Evolutionary conservation across 2,797 vertebrate species (phyloP).

Genomic region (Esox masquinongy): DNA sequence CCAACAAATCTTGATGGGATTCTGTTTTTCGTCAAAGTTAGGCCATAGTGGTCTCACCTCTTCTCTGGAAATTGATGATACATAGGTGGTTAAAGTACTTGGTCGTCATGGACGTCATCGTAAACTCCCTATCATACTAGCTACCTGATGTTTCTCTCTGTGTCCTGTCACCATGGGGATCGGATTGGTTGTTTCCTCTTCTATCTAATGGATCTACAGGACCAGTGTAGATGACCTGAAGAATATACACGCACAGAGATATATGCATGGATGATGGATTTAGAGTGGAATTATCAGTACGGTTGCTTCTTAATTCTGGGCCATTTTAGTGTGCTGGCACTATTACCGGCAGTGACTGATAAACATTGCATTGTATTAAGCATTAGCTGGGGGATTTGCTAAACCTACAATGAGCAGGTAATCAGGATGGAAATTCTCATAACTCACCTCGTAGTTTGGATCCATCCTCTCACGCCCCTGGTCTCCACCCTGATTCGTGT

Average conservation of each 20-base stretch:
- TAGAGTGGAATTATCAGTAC: not conserved
- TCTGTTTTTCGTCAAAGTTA: not conserved
- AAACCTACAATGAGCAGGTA: not conserved
- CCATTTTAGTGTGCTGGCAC: not conserved
- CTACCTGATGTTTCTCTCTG: slow-evolving; percentile 58
- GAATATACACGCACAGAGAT: slow-evolving; percentile 11
- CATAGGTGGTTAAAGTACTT: not conserved
- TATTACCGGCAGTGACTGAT: not conserved
- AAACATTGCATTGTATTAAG: not conserved
- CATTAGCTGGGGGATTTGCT: not conserved
- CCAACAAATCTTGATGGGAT: not conserved
- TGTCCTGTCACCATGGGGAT: slow-evolving; percentile 61
- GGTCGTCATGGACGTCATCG: not conserved
- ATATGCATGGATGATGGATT: not conserved
- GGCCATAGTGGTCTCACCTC: not conserved
- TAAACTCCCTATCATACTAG: slow-evolving; percentile 7
- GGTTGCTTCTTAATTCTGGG: not conserved
- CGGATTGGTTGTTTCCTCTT: slow-evolving; percentile 59
- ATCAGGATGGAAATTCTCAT: not conserved
- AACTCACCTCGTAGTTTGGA: slow-evolving; percentile 64
- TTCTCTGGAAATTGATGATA: not conserved
- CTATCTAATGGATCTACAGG: slow-evolving; percentile 47
- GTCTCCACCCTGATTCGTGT: slow-evolving; percentile 46
- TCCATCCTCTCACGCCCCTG: slow-evolving; percentile 53
- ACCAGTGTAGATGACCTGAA: slow-evolving; percentile 63